Percentiles rank a stretch among this genome's conserved stretches.
phyloP scores from a whole-genome alignment of 2,113 vertebrate genomes.

The Eira barbara region DNA sequence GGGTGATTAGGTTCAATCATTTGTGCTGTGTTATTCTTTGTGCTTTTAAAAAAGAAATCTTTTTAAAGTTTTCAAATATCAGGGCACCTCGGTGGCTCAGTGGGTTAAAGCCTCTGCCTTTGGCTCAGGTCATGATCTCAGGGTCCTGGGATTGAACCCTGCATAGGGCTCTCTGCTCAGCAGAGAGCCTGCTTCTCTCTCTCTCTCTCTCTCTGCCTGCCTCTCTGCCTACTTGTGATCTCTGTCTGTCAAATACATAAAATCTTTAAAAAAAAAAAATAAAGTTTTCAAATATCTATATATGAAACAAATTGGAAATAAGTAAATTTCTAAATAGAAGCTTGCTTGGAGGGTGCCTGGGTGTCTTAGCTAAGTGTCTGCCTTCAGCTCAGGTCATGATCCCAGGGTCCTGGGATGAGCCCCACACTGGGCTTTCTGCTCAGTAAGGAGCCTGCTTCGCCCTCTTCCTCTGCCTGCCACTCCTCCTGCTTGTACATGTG shows the following conservation, averaged over 20 bases:
- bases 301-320: conserved; percentile 4
- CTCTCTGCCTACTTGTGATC: too few relatives aligned
- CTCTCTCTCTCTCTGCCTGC: too few relatives aligned
- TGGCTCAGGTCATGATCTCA: too few relatives aligned
- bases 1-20: not conserved
- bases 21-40: not conserved
- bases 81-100: too few relatives aligned
- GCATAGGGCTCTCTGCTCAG: too few relatives aligned
- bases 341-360: not conserved
- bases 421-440: not conserved
- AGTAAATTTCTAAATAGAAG: not conserved
- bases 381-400: not conserved
- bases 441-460: not conserved
- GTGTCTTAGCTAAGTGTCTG: not conserved
- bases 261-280: not conserved
- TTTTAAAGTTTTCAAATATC: not conserved
- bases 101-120: too few relatives aligned
- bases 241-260: too few relatives aligned
- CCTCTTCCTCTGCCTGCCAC: not conserved
- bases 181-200: too few relatives aligned
- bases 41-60: not conserved
- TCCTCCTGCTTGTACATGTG: not conserved
- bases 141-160: too few relatives aligned
- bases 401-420: not conserved
- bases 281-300: not conserved